Conservation (phyloP, 1,140 invertebrate species). For the Paralvinella palmiformis region DNA sequence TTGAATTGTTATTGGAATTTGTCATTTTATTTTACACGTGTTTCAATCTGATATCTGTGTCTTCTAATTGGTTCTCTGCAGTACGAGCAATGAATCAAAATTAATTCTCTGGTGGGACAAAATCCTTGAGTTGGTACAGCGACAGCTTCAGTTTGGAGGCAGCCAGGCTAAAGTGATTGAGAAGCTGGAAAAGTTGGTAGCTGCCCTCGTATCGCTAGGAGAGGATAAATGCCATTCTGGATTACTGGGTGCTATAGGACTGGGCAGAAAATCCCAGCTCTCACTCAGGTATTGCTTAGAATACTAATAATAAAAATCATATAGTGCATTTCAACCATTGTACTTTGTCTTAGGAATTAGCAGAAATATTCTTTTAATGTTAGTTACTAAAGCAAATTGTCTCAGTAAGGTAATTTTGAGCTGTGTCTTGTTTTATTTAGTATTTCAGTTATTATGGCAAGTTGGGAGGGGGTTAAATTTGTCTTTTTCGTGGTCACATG, state of each 20-base stretch:
- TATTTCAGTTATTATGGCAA: no score
- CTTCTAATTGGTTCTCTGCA: slow-evolving; percentile 47
- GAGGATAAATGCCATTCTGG: slow-evolving; percentile 58
- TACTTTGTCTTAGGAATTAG: no score
- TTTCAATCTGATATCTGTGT: no score
- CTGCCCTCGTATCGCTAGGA: slow-evolving; percentile 52
- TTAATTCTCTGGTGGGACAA: slow-evolving; percentile 59
- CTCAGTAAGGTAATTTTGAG: no score
- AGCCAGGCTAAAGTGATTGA: slow-evolving; percentile 50
- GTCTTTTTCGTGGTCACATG: no score
- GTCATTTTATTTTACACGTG: no score
- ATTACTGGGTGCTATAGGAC: slow-evolving; percentile 60
- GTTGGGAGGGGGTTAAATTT: no score
- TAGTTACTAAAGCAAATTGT: not conserved
- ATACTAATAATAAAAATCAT: not conserved
- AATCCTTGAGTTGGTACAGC: slow-evolving; percentile 53
- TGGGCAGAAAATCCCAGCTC: slow-evolving; percentile 57
- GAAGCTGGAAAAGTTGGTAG: slow-evolving; percentile 52
- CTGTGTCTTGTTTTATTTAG: no score
- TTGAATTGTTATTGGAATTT: no score
- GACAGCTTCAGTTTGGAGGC: slow-evolving; percentile 50
- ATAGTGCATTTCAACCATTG: not conserved
- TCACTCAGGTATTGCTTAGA: slow-evolving; percentile 52
- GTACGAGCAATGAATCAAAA: slow-evolving; percentile 57
- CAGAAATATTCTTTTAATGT: no score